These are phyloP conservation scores for Cryptotis parvus DNA, from an alignment of 2,113 vertebrate genomes.

Conservation along the genomic window DNA sequence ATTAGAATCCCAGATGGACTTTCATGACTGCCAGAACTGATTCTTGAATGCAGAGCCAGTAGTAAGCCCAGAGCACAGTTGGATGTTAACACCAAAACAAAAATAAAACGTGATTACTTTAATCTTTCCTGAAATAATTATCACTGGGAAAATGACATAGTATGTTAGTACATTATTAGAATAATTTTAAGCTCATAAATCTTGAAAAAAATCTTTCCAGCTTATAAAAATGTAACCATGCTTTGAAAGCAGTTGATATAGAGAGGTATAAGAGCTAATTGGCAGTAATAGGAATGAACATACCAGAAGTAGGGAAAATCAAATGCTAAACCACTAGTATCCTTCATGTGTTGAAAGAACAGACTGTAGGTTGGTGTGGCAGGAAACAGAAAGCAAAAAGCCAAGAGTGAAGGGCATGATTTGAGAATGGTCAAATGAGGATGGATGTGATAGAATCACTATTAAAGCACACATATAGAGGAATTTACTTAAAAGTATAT, in stretches of 20 bases:
- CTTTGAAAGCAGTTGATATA: background rate
- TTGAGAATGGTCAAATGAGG: background rate
- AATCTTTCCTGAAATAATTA: background rate
- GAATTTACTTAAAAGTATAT: background rate
- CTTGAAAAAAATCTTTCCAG: background rate
- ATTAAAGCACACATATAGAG: background rate
- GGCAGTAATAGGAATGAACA: background rate
- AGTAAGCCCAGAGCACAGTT: too few relatives aligned
- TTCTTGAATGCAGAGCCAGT: too few relatives aligned
- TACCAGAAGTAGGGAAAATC: background rate
- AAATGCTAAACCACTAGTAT: background rate
- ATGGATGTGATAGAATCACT: background rate
- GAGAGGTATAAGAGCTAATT: background rate
- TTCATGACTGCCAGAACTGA: too few relatives aligned
- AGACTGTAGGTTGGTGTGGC: background rate
- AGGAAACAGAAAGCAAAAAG: background rate
- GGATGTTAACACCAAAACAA: too few relatives aligned
- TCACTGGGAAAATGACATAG: slow-evolving; percentile 13
- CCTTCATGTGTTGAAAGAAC: background rate
- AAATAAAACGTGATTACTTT: too few relatives aligned
- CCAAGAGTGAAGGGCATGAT: background rate
- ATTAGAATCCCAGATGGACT: too few relatives aligned
- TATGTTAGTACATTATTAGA: background rate
- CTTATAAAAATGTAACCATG: background rate
- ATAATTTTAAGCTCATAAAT: background rate